phyloP scores from a whole-genome alignment of 1,140 invertebrate genomes.

The Drosophila nannoptera region DNA sequence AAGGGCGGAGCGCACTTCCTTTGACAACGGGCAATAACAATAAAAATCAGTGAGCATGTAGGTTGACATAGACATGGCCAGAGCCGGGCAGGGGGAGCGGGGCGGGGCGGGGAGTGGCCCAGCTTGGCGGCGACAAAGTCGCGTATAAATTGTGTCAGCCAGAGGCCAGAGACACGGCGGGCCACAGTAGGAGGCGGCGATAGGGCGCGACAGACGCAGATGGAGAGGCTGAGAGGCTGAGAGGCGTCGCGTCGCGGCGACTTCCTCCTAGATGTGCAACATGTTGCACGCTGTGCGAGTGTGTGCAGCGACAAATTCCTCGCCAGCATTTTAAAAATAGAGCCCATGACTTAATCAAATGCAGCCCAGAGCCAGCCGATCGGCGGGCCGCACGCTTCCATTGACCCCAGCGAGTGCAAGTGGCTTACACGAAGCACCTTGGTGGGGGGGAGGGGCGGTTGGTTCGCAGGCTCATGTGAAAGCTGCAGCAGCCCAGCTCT shows the following conservation, averaged over 20 bases:
- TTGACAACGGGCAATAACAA: constrained; percentile 77
- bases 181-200: constrained; percentile 23
- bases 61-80: constrained; percentile 44
- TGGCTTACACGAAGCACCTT: constrained; percentile 4
- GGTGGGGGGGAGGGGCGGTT: constrained; percentile 1
- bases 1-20: constrained; percentile 56
- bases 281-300: constrained; percentile 60
- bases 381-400: constrained; percentile 54
- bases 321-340: constrained; percentile 68
- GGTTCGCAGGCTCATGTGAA: constrained; percentile 75
- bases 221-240: not conserved
- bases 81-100: constrained; percentile 3
- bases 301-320: constrained; percentile 58
- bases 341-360: constrained; percentile 76
- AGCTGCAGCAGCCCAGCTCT: constrained; percentile 63
- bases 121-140: constrained; percentile 40
- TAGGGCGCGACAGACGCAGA: constrained; percentile 4
- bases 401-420: constrained; percentile 56
- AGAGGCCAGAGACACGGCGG: constrained; percentile 36
- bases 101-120: constrained; percentile 32
- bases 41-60: constrained; percentile 74
- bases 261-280: constrained; percentile 66
- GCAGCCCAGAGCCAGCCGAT: constrained; percentile 38
- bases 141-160: constrained; percentile 52
- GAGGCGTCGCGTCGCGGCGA: constrained; percentile 24